phyloP scores from a whole-genome alignment of 2,113 vertebrate species.

The Nothoprocta perdicaria region DNA sequence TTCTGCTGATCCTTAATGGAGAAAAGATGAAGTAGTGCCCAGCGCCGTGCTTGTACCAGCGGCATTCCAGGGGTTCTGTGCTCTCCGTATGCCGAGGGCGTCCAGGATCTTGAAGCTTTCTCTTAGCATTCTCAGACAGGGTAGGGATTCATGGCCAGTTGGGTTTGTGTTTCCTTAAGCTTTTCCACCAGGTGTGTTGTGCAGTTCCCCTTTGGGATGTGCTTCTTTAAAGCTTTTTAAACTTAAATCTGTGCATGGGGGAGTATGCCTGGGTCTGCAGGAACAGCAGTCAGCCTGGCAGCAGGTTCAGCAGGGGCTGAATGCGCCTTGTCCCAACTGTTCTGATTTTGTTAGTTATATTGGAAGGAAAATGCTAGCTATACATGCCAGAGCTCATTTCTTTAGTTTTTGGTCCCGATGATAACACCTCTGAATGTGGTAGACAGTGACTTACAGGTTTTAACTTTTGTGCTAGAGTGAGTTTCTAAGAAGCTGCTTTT shows the following conservation, averaged over 20 bases:
- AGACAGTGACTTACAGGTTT: neutral
- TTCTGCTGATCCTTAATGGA: neutral
- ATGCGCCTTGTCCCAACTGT: neutral
- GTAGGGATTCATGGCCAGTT: neutral
- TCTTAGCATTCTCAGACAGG: neutral
- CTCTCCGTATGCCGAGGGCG: neutral
- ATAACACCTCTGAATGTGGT: neutral
- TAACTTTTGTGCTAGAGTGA: neutral
- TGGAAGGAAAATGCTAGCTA: neutral
- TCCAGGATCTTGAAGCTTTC: neutral
- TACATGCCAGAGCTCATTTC: neutral
- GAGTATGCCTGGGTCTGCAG: no score
- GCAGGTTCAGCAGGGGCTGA: neutral
- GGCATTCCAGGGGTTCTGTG: neutral
- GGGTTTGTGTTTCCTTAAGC: neutral
- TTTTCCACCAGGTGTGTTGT: neutral
- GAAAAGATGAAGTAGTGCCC: fast-evolving
- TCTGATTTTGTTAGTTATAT: no score
- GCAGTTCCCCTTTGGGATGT: neutral
- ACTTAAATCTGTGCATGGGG: neutral
- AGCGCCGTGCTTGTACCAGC: neutral
- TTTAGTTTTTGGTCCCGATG: neutral
- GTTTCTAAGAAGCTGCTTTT: neutral
- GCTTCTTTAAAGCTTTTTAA: neutral
- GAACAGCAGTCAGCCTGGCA: neutral